Percentiles rank a stretch among this genome's conserved stretches.
Conservation (phyloP, 2,113 vertebrate species). For the Corapipo altera region DNA sequence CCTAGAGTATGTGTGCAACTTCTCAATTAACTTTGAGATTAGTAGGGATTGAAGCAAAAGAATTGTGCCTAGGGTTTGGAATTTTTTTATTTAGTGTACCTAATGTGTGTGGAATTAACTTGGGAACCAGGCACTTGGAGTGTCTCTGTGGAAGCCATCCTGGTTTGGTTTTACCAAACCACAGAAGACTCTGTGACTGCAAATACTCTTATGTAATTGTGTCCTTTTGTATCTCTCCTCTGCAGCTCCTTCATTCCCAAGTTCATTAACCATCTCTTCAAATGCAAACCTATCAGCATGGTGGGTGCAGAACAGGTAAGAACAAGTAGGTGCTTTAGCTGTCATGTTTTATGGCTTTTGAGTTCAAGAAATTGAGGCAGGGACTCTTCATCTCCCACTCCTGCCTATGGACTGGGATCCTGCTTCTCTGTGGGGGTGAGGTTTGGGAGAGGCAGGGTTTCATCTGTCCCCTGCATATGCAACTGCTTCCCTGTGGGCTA, state of each 20-base stretch:
- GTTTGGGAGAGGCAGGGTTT: not conserved
- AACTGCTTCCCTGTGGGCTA: not conserved
- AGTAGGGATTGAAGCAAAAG: not conserved
- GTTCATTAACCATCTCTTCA: slow-evolving; percentile 98
- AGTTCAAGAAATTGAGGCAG: not conserved
- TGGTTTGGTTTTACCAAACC: not conserved
- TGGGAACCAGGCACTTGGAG: not conserved
- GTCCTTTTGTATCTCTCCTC: not conserved
- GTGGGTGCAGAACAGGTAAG: slow-evolving; percentile 97
- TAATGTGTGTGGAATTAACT: not conserved
- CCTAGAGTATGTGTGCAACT: not conserved
- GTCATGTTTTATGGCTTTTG: not conserved
- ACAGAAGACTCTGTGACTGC: not conserved
- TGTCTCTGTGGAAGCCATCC: not conserved
- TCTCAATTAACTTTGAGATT: not conserved
- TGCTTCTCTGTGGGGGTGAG: not conserved
- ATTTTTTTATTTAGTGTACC: not conserved
- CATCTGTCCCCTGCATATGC: not conserved
- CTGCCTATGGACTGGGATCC: not conserved
- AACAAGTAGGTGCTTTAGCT: not conserved
- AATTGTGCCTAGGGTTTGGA: not conserved
- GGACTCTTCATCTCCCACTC: not conserved
- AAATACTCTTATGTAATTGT: not conserved
- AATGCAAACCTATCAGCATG: slow-evolving; percentile 99
- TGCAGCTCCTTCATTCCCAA: slow-evolving; percentile 97